Evolutionary conservation across 1,140 invertebrate species (phyloP), one percentile per base, ranked within the genome.

Genomic region (Drosophila trapezifrons): DNA sequence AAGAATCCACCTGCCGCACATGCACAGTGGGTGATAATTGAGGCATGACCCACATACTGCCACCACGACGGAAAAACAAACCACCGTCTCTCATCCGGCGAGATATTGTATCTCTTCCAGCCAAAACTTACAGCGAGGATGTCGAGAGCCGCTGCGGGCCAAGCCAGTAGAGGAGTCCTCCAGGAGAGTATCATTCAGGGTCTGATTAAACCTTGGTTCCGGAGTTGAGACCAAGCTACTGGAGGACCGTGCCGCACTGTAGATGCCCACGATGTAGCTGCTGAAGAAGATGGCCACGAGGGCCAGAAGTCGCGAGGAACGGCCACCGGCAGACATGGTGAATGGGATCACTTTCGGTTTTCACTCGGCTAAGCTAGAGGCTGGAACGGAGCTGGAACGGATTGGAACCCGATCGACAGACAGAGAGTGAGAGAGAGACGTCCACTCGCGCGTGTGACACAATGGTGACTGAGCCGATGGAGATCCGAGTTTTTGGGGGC

Each of bases 21-120:
- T 77, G 56, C 37, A 55, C 76, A 67, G 43, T 77, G 84, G 80
- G 84, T 89, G 84, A 89, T 89, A 89, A 89, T 89, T 89, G 85
- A 90, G 63, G 72, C 65, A 67, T 90, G 84, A 89, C 84, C 84
- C 84, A 89, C 74, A 90, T 89, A 72, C 51, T 47, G 63, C 40
- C 49, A 76, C 65, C 37, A 78, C 22, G 57, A 76, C 37, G 49
- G 63, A 71, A 79, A 84, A 74, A 83, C 79, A 87, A 74, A 59
- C 79, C 55, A 27, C 49, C 40, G 20, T 27, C 73, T 85, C 78
- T 84, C 63, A 74, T 58, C 42, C 42, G 60, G 29, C 8, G 35
- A 15, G 49, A 63, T 51, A 22, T 55, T 56, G n/a, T 32, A 57
- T 42, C 49, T 13, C 32, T 35, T 38, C 6, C 10, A 49, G n/a